A percentile compares a stretch with the other conserved stretches of the same genome.
phyloP scores from a whole-genome alignment of 2,113 vertebrate genomes.

The Rhea americana region DNA sequence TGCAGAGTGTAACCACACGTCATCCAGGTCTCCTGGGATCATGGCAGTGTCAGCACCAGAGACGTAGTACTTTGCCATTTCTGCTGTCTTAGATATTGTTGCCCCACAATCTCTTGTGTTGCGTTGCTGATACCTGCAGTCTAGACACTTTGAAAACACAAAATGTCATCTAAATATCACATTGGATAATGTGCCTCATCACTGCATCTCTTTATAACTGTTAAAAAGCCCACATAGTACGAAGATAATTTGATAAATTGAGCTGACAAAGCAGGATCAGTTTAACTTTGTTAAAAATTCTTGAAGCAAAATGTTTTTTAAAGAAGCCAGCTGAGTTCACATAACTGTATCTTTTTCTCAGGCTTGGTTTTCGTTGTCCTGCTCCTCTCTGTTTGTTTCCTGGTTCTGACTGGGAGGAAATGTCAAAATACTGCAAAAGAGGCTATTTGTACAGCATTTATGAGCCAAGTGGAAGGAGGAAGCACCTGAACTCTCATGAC shows the following conservation, averaged over 20 bases:
- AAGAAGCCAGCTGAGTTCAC: neutral
- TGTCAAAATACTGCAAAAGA: constrained; percentile 4
- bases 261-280: neutral
- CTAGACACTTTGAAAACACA: neutral
- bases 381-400: neutral
- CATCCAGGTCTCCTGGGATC: neutral
- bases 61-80: no score
- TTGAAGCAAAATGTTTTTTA: neutral
- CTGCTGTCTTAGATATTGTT: neutral
- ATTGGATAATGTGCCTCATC: neutral
- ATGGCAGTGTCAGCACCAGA: neutral
- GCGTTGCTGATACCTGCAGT: neutral
- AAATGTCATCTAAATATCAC: neutral
- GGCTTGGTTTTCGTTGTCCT: neutral
- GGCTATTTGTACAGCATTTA: neutral
- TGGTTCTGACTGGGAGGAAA: constrained; percentile 19
- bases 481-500: constrained; percentile 10
- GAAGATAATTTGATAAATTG: neutral
- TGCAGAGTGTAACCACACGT: neutral
- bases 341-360: neutral
- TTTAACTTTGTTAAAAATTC: neutral
- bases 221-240: neutral
- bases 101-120: neutral
- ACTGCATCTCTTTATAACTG: neutral
- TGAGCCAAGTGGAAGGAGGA: neutral